Percentiles rank a stretch among this genome's conserved stretches.
Conservation (phyloP, 2,113 vertebrate species). For the Podarcis raffonei region DNA sequence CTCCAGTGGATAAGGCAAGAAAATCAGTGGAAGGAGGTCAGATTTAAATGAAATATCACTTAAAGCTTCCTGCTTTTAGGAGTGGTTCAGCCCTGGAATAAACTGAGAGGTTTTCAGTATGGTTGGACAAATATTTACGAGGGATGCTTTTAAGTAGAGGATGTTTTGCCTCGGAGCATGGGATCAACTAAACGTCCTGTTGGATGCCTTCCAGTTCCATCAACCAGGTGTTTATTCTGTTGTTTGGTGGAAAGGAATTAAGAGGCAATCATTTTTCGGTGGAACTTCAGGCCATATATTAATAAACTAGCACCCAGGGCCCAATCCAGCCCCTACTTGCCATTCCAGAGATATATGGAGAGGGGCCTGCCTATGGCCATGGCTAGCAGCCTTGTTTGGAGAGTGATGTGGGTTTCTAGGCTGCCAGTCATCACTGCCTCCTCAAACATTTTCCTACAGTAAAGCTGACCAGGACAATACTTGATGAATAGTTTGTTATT, state of each 20-base stretch:
- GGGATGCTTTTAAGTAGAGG: not conserved
- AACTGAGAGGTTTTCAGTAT: not conserved
- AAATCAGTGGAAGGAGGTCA: not conserved
- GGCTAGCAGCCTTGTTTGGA: not conserved
- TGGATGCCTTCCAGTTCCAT: not conserved
- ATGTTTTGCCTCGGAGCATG: not conserved
- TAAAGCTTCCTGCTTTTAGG: not conserved
- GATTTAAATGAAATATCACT: not conserved
- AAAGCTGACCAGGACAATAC: conserved; percentile 15
- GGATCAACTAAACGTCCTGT: not conserved
- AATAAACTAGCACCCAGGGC: not conserved
- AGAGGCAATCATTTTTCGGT: not conserved
- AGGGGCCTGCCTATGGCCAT: not conserved
- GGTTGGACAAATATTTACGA: not conserved
- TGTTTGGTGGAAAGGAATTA: not conserved
- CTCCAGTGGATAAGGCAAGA: not conserved
- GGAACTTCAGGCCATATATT: not conserved
- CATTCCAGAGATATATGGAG: not conserved
- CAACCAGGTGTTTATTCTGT: not conserved
- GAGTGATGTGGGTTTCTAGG: not conserved
- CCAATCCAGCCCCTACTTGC: not conserved
- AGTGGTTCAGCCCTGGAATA: not conserved
- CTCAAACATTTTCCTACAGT: too few species aligned
- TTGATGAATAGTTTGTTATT: conserved; percentile 12
- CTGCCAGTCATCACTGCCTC: not conserved